Base-by-base conservation (phyloP, 1,140 invertebrate genomes). In the Zaprionus gabonicus region DNA sequence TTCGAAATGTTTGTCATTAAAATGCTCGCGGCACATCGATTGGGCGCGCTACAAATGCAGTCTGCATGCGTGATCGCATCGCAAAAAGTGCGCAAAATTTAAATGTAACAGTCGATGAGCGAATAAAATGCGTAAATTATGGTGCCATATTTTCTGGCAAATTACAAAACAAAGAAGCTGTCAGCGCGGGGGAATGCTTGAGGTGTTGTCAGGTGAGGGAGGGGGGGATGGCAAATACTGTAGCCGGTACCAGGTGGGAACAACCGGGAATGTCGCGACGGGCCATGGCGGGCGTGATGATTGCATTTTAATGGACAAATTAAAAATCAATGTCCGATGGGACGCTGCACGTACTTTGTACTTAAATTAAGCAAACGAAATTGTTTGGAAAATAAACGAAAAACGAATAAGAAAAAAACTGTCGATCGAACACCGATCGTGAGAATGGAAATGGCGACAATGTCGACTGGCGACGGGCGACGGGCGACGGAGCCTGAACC, bases 381-480 rank as follows among this genome's bases (percentile, higher is more conserved):
- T 85, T 79, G 70, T 76, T 34, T 55, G 27, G 23, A 12, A 58
- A 68, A 59, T 27, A 60, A 60, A 65, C 58, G 53, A 25, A 70
- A 55, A 64, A 65, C 55, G 62, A 77, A 69, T 56, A 57, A 57
- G 66, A 69, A 82, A 82, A 83, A 75, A 81, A 85, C 86, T 85
- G 86, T 86, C 82, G 85, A 90, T 90, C 76, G 85, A 90, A 90
- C 85, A 85, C 85, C 86, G 85, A 90, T 90, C 85, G 85, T 90
- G 85, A 90, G 85, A 90, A 90, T 90, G 73, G 79, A 91, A 82
- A 90, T 91, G 86, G 86, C 85, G 86, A 82, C 85, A 85, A 90
- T 91, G 85, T 72, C 75, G 82, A 49, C 20, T 20, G 46, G 10
- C 46, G 46, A 44, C 41, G 1, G 71, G 64, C 75, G 67, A 75